Base-by-base conservation (phyloP, 2,888 invertebrate species). In the Tubulanus polymorphus region DNA sequence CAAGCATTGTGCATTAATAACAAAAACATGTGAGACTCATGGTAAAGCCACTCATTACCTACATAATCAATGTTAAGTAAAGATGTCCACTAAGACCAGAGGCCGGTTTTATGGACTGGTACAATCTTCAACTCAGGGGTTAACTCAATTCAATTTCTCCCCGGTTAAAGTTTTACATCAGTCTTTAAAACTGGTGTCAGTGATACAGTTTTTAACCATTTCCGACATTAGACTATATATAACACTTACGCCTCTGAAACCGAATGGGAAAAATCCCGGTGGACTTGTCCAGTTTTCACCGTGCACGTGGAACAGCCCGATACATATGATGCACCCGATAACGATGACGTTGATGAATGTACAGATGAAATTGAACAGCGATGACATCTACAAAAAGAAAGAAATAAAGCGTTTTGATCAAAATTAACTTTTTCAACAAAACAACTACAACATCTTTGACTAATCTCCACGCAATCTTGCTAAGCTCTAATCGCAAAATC, bases 201-300 rank as follows among this genome's bases (percentile, higher is more conserved):
- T 8, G 8, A n/a, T 12, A 32, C 35, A 32, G 35, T 12, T 32
- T 32, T 32, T 12, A 32, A 10, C 35, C 10, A 12, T 12, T 32
- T 10, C 10, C 35, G 35, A 12, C 35, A 32, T 10, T 12, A 32
- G 35, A 10, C 35, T 32, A 32, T 12, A 32, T 32, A 32, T 15
- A 10, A 32, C 35, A 41, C 57, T 35, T 29, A 63, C 63, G 47
- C 63, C 63, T 59, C 48, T 48, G 54, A 59, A 52, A 3, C 60
- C 57, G 32, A 52, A 55, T n/a, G 61, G 63, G 32, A 63, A 63
- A 46, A 63, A 63, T 12, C 55, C 54, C 0, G 60, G 63, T 2
- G 56, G 47, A 18, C 55, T 47, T 18, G 61, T 63, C 63, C 63
- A 63, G 55, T 63, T 63, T 3, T 37, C 18, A 18, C 59, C 51